phyloP scores from a whole-genome alignment of 1,140 invertebrate genomes.

The Zaprionus ghesquierei region DNA sequence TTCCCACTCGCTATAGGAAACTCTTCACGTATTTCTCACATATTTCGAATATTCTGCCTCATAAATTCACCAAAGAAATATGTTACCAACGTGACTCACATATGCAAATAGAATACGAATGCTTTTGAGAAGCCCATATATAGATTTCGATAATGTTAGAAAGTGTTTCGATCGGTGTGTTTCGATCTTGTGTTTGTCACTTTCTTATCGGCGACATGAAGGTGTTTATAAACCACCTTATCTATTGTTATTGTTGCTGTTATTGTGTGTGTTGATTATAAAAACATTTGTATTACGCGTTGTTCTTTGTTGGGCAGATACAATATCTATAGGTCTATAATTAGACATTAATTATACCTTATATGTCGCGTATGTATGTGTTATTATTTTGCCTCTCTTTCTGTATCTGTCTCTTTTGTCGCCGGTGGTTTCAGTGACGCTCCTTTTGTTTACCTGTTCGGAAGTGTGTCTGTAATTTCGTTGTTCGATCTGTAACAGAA shows the following conservation, averaged over 20 bases:
- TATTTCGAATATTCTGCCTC: conserved; percentile 27
- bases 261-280: conserved; percentile 31
- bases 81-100: conserved; percentile 62
- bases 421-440: conserved; percentile 28
- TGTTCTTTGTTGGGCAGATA: conserved; percentile 49
- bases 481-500: conserved; percentile 20
- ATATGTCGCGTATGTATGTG: conserved; percentile 23
- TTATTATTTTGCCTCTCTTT: conserved; percentile 33
- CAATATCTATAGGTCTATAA: conserved; percentile 74
- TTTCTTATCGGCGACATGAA: conserved; percentile 2
- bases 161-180: conserved; percentile 43
- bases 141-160: conserved; percentile 31
- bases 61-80: conserved; percentile 25
- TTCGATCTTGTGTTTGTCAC: conserved; percentile 1
- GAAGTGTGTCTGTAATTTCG: neutral
- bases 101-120: conserved; percentile 3
- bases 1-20: neutral
- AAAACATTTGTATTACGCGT: conserved; percentile 52
- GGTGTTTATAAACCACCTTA: conserved; percentile 22
- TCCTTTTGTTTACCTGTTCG: conserved; percentile 54
- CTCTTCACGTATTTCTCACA: conserved; percentile 43
- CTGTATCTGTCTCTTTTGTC: conserved; percentile 21
- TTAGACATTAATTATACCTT: conserved; percentile 50
- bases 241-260: conserved; percentile 1
- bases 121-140: neutral